These are phyloP conservation scores for Halocaridina rubra DNA, from an alignment of 2,888 invertebrate genomes.

Conservation along the genomic window DNA sequence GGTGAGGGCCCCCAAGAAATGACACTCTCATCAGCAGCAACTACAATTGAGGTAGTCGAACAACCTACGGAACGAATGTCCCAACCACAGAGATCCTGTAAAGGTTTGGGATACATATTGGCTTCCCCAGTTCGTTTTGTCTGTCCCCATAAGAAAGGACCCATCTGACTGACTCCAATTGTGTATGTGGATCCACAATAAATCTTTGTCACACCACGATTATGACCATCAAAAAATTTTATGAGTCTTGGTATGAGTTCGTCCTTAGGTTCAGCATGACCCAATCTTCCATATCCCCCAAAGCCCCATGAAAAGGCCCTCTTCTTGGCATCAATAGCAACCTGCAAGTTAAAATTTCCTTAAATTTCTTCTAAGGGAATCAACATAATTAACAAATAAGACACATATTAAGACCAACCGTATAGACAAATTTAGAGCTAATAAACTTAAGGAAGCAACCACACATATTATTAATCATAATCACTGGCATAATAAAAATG, in stretches of 20 bases:
- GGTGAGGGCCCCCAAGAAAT: constrained; percentile 96
- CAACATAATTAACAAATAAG: not conserved
- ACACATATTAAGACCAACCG: no score
- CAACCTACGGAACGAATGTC: constrained; percentile 86
- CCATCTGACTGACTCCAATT: constrained; percentile 83
- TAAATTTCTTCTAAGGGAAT: not conserved
- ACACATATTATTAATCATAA: not conserved
- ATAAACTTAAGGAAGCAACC: not conserved
- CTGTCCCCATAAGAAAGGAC: constrained; percentile 89
- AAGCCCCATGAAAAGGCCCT: constrained; percentile 95
- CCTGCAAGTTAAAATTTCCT: constrained; percentile 73
- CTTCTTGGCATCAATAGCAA: constrained; percentile 88
- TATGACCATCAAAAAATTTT: constrained; percentile 88
- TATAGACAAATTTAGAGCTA: no score
- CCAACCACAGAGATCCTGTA: constrained; percentile 95
- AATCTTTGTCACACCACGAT: constrained; percentile 78
- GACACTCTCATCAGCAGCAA: constrained; percentile 89
- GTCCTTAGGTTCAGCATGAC: constrained; percentile 92
- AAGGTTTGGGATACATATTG: constrained; percentile 95
- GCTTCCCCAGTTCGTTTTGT: constrained; percentile 94
- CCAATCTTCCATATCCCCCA: constrained; percentile 92
- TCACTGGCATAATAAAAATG: no score
- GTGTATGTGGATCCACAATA: constrained; percentile 87
- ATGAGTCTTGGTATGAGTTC: constrained; percentile 87
- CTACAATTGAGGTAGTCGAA: constrained; percentile 82